Conservation (phyloP, 30 jellyfish, hydroid and myxozoan species). For the Pseudorhiza aurosa region DNA sequence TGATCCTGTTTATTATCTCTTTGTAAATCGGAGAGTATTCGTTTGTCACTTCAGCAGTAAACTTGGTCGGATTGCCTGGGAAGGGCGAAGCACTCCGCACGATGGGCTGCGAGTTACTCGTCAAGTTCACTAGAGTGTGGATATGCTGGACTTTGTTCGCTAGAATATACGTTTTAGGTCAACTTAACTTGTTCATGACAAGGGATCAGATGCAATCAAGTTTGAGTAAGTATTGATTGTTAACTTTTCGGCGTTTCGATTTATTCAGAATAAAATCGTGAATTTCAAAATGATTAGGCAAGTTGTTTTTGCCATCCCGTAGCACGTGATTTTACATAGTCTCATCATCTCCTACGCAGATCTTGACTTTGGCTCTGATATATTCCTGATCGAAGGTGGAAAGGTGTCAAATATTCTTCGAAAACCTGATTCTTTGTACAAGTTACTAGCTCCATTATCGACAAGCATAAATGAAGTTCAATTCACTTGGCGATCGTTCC, state of each 20-base stretch:
- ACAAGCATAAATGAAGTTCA: constrained; percentile 47
- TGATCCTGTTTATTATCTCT: background rate
- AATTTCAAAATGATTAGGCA: constrained; percentile 19
- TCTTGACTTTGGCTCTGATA: constrained; percentile 85
- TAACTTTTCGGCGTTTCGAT: constrained; percentile 1
- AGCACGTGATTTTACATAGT: constrained; percentile 75
- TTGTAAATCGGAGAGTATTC: background rate
- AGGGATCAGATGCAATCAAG: constrained; percentile 58
- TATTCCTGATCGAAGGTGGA: constrained; percentile 67
- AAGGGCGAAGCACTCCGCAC: constrained; percentile 45
- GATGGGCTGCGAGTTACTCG: constrained; percentile 64
- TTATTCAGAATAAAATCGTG: constrained; percentile 12
- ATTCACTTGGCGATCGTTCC: constrained; percentile 87
- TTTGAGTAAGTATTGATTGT: constrained; percentile 58
- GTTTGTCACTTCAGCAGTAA: background rate
- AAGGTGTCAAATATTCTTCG: constrained; percentile 19
- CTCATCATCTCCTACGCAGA: constrained; percentile 55
- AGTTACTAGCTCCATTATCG: constrained; percentile 68
- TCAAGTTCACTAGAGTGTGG: constrained; percentile 31
- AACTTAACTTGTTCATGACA: constrained; percentile 62
- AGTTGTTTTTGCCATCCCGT: constrained; percentile 45
- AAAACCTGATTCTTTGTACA: constrained; percentile 48
- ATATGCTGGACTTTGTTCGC: constrained; percentile 56
- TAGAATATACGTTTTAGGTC: constrained; percentile 46
- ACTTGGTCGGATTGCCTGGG: background rate